A percentile compares a stretch with the other conserved stretches of the same genome.
phyloP scores from a whole-genome alignment of 2,888 invertebrate species.

The Ischnura elegans region DNA sequence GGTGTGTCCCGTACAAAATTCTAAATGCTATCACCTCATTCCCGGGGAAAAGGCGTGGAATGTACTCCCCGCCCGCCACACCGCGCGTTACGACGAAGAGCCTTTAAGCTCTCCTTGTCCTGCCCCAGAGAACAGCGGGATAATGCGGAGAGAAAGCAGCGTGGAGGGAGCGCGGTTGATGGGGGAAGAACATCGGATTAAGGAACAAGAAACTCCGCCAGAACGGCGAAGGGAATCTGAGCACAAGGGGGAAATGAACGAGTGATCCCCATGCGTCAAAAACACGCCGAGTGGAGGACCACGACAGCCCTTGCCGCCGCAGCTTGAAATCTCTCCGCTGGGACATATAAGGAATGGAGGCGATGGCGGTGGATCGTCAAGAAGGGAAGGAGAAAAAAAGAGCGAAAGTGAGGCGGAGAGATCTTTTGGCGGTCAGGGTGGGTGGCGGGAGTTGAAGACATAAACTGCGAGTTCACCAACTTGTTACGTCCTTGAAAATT shows the following conservation, averaged over 20 bases:
- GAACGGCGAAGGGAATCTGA: background rate
- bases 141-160: background rate
- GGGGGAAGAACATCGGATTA: background rate
- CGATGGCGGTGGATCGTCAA: background rate
- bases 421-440: background rate
- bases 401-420: background rate
- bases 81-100: background rate
- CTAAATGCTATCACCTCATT: background rate
- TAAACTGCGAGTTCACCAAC: background rate
- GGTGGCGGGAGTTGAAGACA: background rate
- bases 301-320: background rate
- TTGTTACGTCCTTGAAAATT: background rate
- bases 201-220: background rate
- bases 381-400: background rate
- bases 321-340: background rate
- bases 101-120: background rate
- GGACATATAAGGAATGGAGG: constrained; percentile 5
- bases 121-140: background rate
- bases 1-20: too few relatives aligned
- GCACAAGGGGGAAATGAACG: background rate
- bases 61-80: background rate
- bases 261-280: constrained; percentile 6
- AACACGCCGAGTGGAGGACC: background rate
- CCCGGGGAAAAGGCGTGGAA: background rate
- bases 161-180: background rate